Conservation (phyloP, 1,140 invertebrate species). For the Bombyx mandarina region DNA sequence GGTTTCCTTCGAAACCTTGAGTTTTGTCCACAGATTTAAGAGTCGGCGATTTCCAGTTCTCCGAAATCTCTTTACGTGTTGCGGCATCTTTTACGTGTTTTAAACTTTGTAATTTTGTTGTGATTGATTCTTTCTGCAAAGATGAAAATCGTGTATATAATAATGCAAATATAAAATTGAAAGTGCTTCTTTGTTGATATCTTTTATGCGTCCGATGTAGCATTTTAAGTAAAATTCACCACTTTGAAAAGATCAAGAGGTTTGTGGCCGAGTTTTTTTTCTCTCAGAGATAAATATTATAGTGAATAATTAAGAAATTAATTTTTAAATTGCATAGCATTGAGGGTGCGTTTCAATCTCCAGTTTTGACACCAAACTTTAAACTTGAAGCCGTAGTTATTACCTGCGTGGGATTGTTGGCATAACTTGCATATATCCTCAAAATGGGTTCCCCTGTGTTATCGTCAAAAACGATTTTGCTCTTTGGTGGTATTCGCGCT, state of each 20-base stretch:
- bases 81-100: slow-evolving; percentile 29
- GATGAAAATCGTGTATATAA: neutral
- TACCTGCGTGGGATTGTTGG: slow-evolving; percentile 48
- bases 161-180: no score
- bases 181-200: no score
- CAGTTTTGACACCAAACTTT: no score
- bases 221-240: no score
- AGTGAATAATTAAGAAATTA: no score
- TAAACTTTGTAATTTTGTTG: slow-evolving; percentile 37
- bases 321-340: no score
- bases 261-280: no score
- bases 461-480: slow-evolving; percentile 53
- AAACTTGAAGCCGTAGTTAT: slow-evolving; percentile 1
- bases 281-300: no score
- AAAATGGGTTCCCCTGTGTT: slow-evolving; percentile 58
- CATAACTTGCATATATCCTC: slow-evolving; percentile 58
- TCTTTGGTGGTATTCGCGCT: slow-evolving; percentile 56
- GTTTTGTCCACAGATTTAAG: slow-evolving; percentile 29
- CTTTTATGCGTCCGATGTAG: no score
- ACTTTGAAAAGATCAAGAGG: no score
- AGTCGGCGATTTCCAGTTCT: slow-evolving; percentile 29
- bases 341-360: no score
- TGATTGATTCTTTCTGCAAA: slow-evolving; percentile 15
- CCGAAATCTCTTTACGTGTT: slow-evolving; percentile 26
- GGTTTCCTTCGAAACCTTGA: slow-evolving; percentile 26